Conservation (phyloP, 2,888 invertebrate species). For the Frankliniella intonsa region DNA sequence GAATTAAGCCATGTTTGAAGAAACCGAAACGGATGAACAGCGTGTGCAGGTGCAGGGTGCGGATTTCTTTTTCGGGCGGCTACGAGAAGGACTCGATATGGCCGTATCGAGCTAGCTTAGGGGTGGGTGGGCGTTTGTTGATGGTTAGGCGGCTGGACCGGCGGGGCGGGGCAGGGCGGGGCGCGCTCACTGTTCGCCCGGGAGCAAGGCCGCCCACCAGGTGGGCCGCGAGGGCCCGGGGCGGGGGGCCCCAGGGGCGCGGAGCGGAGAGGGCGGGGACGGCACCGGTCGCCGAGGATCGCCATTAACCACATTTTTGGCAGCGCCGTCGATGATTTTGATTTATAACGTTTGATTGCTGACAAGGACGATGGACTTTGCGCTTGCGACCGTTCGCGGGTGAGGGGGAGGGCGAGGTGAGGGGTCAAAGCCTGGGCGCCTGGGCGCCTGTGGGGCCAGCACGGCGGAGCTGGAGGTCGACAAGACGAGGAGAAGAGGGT, state of each 20-base stretch:
- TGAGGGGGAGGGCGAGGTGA: too few relatives aligned
- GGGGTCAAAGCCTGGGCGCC: background rate
- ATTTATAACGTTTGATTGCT: constrained; percentile 10
- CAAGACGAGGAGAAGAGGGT: background rate
- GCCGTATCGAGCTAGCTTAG: too few relatives aligned
- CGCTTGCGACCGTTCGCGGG: background rate
- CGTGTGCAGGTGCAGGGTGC: background rate
- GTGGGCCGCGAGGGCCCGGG: background rate
- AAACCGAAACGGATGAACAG: too few relatives aligned
- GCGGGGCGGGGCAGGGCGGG: background rate
- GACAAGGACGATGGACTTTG: background rate
- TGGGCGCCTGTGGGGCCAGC: background rate
- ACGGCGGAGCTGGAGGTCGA: background rate
- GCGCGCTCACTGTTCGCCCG: too few relatives aligned
- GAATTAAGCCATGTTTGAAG: too few relatives aligned
- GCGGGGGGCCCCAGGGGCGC: background rate
- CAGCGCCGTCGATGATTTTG: background rate
- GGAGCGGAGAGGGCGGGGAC: background rate
- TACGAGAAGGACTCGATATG: background rate
- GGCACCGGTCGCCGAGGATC: background rate
- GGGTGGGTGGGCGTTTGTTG: background rate
- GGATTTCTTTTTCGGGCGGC: background rate
- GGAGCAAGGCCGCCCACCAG: background rate
- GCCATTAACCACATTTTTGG: constrained; percentile 1
- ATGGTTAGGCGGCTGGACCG: background rate